Base-by-base conservation (phyloP, 2,113 vertebrate species). In the Trochalopteron elliotii region DNA sequence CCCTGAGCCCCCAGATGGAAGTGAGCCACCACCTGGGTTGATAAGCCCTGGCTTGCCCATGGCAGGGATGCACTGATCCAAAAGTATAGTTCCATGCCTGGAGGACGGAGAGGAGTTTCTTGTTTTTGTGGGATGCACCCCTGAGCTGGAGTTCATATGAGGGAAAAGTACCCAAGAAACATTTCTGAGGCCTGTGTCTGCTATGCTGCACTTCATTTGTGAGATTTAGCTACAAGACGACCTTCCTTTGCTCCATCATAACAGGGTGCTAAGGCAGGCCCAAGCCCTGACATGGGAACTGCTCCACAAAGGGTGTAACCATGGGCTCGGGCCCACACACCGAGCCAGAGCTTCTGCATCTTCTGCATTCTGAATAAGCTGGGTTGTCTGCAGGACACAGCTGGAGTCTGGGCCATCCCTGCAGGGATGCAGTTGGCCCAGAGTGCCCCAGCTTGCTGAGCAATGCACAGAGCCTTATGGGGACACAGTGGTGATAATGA, bases 261-360 rank as follows among this genome's bases (percentile, higher is more conserved):
- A 11, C 21, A 11, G 47, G 25, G 8, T 7, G 22, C 31, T n/a
- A 27, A 37, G 44, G 14, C 40, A 57, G n/a, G 12, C 30, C 59
- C 15, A 4, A 8, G 47, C 27, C 30, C 72, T 45, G 22, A 17
- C 0, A 0, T 2, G 12, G n/a, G 28, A 15, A 23, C 5, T 53
- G 37, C 42, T 53, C n/a, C 55, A 59, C 40, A 40, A 40, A 75
- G 16, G 18, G 11, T 60, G 24, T 7, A 21, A 75, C 15, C 10
- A 5, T 0, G 3, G 61, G 9, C 57, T 57, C 0, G 0, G 35
- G 11, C 24, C 50, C 45, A 28, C 15, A 1, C 1, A 4, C 23
- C 0, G 1, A 59, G 30, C 19, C 50, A 3, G 12, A 47, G 42
- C 19, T 40, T 50, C 83, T 22, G 40, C 37, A 12, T 71, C 40